phyloP scores from a whole-genome alignment of 2,113 vertebrate species.

The Polypterus senegalus region DNA sequence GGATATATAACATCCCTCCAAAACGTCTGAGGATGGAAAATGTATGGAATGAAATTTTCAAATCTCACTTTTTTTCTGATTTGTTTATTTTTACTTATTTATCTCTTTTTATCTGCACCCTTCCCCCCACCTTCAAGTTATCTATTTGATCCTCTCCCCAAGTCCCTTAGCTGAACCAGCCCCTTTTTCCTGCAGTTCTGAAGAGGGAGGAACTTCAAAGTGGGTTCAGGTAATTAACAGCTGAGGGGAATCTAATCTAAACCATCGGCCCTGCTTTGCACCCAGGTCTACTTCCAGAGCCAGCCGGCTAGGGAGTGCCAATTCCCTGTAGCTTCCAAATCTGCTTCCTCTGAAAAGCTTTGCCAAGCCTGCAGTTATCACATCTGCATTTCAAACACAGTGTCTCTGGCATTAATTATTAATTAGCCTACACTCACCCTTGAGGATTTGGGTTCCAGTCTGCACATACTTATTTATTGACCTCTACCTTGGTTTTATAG shows the following conservation, averaged over 20 bases:
- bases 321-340: slow-evolving; percentile 68
- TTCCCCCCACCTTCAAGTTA: slow-evolving; percentile 32
- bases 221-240: slow-evolving; percentile 80
- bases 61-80: too few relatives aligned
- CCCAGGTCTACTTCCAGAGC: slow-evolving; percentile 62
- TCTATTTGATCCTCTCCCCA: slow-evolving; percentile 69
- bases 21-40: too few relatives aligned
- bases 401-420: slow-evolving; percentile 98
- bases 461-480: slow-evolving; percentile 76
- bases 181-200: slow-evolving; percentile 63
- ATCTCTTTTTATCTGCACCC: slow-evolving; percentile 57
- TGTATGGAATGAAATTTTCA: too few relatives aligned
- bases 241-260: slow-evolving; percentile 80
- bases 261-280: slow-evolving; percentile 67
- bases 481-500: slow-evolving; percentile 68
- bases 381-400: slow-evolving; percentile 99
- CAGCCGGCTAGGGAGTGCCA: slow-evolving; percentile 64
- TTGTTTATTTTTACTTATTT: slow-evolving; percentile 27
- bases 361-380: slow-evolving; percentile 86
- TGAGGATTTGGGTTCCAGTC: slow-evolving; percentile 84
- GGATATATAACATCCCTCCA: too few relatives aligned
- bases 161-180: slow-evolving; percentile 66
- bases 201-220: slow-evolving; percentile 77
- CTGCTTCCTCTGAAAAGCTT: slow-evolving; percentile 80
- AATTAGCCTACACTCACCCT: slow-evolving; percentile 97